Evolutionary conservation across 2,888 invertebrate genomes (phyloP).

Genomic region (Antheraea assamensis): DNA sequence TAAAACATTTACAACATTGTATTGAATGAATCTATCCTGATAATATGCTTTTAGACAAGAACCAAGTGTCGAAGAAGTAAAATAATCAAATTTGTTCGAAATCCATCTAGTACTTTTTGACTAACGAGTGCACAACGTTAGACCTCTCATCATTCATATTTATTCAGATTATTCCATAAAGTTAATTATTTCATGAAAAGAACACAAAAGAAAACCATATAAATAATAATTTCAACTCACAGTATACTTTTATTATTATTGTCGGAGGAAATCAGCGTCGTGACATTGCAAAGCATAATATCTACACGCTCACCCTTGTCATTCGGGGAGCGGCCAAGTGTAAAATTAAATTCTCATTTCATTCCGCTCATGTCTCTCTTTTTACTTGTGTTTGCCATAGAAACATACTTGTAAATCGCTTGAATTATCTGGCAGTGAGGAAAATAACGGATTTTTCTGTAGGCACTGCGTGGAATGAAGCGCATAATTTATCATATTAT

Average conservation of each 20-base stretch:
- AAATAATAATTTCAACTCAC: constrained; percentile 1
- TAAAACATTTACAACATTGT: no score
- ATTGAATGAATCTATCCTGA: no score
- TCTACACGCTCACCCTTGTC: constrained; percentile 45
- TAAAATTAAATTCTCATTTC: constrained; percentile 63
- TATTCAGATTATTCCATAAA: neutral
- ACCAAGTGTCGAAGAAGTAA: no score
- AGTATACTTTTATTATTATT: constrained; percentile 30
- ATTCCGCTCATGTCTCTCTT: constrained; percentile 40
- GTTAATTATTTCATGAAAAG: neutral
- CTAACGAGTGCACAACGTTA: no score
- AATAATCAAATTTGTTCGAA: no score
- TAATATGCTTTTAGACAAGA: no score
- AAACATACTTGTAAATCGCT: constrained; percentile 32
- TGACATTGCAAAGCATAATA: constrained; percentile 24
- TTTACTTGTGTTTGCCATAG: constrained; percentile 34
- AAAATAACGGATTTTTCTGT: constrained; percentile 16
- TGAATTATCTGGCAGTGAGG: constrained; percentile 16
- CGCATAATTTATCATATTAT: neutral
- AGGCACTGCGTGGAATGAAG: constrained; percentile 9
- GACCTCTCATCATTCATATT: no score
- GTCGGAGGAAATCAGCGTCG: constrained; percentile 29
- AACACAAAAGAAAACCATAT: constrained; percentile 5
- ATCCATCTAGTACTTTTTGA: no score
- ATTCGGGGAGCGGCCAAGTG: constrained; percentile 54